These are phyloP conservation scores for Drosophila algonquin DNA, from an alignment of 2,888 invertebrate species.

Conservation along the genomic window DNA sequence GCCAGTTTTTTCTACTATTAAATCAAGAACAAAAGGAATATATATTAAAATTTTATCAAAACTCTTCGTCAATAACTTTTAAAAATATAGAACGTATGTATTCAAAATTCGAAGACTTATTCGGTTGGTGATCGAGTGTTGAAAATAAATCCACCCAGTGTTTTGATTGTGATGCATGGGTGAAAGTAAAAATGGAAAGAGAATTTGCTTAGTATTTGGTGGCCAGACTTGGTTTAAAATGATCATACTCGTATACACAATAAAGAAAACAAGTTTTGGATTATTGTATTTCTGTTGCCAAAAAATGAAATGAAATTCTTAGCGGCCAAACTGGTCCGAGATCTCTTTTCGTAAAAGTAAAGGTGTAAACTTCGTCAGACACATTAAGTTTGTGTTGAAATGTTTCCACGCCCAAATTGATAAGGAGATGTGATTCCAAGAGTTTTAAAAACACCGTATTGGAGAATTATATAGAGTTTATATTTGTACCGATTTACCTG, in stretches of 20 bases:
- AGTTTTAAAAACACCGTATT: neutral
- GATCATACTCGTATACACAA: neutral
- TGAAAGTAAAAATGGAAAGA: slow-evolving; percentile 14
- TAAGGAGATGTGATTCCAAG: neutral
- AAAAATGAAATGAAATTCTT: neutral
- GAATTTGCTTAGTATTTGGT: slow-evolving; percentile 2
- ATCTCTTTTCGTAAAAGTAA: neutral
- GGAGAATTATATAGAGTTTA: neutral
- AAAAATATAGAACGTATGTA: neutral
- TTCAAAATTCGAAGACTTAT: neutral
- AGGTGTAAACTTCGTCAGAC: neutral
- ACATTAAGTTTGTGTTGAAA: neutral
- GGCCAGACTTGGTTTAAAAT: neutral
- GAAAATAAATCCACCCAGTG: neutral
- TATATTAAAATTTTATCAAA: neutral
- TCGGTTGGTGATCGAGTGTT: slow-evolving; percentile 7
- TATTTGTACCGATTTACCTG: neutral
- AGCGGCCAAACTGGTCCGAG: neutral
- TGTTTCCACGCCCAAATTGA: neutral
- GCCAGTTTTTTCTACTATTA: slow-evolving; percentile 7
- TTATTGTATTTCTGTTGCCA: neutral
- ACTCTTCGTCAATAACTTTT: neutral
- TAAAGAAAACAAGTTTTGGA: slow-evolving; percentile 12
- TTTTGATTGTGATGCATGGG: slow-evolving; percentile 4
- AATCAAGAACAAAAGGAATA: slow-evolving; percentile 10